A percentile compares a stretch with the other conserved stretches of the same genome.
Evolutionary conservation across 2,113 vertebrate species (phyloP).

Genomic region (Clarias macrocephalus): DNA sequence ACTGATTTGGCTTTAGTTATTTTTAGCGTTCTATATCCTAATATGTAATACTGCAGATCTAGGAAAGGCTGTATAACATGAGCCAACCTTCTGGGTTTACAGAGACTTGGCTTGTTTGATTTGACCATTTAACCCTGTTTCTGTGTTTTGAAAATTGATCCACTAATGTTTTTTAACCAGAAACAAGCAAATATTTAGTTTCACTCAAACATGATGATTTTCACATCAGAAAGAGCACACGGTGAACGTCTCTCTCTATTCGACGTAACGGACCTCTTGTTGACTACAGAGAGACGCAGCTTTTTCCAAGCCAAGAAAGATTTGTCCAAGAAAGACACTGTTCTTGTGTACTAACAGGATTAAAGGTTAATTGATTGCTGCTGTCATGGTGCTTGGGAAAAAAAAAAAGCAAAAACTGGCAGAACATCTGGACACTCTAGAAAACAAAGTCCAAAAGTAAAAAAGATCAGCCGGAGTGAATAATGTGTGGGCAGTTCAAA

Average conservation of each 20-base stretch:
- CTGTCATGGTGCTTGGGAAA: slow-evolving; percentile 2
- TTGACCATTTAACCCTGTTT: not conserved
- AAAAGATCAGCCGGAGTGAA: not conserved
- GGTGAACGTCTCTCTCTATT: slow-evolving; percentile 7
- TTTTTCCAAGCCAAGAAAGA: not conserved
- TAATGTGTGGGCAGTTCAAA: not conserved
- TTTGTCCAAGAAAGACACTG: not conserved
- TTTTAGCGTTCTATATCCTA: slow-evolving; percentile 17
- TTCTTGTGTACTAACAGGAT: not conserved
- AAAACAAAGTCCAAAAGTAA: not conserved
- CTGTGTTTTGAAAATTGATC: not conserved
- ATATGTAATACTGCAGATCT: slow-evolving; percentile 2
- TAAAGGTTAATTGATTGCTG: slow-evolving; percentile 21
- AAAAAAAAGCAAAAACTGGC: slow-evolving; percentile 4
- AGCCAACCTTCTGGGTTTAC: not conserved
- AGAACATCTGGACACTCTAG: not conserved
- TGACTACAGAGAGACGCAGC: not conserved
- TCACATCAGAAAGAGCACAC: not conserved
- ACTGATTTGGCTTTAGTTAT: not conserved
- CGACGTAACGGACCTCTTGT: not conserved
- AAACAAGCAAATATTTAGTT: slow-evolving; percentile 1
- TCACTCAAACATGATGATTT: slow-evolving; percentile 1
- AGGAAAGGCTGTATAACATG: not conserved
- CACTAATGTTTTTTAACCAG: not conserved
- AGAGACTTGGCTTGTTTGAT: not conserved